Percentiles rank a stretch among this genome's conserved stretches.
phyloP scores from a whole-genome alignment of 2,113 vertebrate species.

The Sebastes schlegelii region DNA sequence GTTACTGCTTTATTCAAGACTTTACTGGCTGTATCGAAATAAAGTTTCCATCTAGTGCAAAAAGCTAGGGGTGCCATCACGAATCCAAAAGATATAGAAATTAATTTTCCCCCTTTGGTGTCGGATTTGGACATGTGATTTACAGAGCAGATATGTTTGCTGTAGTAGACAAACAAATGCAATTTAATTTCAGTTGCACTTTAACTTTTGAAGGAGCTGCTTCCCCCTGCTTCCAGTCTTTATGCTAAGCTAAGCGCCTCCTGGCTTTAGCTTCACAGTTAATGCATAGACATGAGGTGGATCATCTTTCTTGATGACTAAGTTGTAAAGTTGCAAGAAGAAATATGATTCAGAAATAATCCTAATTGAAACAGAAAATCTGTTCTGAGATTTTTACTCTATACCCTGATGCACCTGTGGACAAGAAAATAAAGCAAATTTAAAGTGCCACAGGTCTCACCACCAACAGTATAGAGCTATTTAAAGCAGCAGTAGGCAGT shows the following conservation, averaged over 20 bases:
- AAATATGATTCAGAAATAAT: not conserved
- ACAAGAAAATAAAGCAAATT: not conserved
- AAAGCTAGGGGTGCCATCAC: not conserved
- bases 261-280: too few relatives aligned
- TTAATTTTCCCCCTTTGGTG: not conserved
- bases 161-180: not conserved
- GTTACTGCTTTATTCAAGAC: not conserved
- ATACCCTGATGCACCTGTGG: not conserved
- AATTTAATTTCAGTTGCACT: not conserved
- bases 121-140: not conserved
- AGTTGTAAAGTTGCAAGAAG: not conserved
- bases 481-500: not conserved
- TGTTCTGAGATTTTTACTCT: not conserved
- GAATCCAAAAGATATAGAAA: not conserved
- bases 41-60: not conserved
- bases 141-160: not conserved
- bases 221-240: not conserved
- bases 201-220: not conserved
- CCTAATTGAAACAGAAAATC: not conserved
- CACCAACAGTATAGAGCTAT: not conserved
- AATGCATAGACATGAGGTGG: not conserved
- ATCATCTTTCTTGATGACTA: not conserved
- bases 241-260: not conserved
- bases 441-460: not conserved
- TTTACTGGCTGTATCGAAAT: not conserved